Percentiles rank a stretch among this genome's conserved stretches.
Conservation (phyloP, 1,140 invertebrate genomes). For the Caenorhabditis brenneri region DNA sequence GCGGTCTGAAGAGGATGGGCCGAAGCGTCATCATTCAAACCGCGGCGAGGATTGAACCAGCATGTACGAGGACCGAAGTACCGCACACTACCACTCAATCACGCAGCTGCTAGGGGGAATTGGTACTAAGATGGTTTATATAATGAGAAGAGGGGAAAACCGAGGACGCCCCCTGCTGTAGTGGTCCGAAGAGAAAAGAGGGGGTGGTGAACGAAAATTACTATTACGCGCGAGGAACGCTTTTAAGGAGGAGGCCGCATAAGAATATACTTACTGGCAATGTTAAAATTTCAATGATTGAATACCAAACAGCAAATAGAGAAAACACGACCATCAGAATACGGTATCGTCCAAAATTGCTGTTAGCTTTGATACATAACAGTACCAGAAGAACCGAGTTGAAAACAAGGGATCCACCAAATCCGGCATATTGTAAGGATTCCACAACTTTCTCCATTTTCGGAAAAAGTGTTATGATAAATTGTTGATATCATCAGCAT, state of each 20-base stretch:
- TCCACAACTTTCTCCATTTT: neutral
- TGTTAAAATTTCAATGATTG: neutral
- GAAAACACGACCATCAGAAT: neutral
- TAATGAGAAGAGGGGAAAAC: too few relatives aligned
- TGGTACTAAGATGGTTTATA: too few relatives aligned
- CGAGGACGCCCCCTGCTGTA: neutral
- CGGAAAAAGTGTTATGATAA: neutral
- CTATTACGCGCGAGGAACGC: too few relatives aligned
- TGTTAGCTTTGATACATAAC: neutral
- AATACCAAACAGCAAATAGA: neutral
- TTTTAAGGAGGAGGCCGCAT: too few relatives aligned
- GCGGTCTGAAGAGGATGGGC: too few relatives aligned
- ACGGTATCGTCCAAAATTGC: neutral
- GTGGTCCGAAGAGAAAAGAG: neutral
- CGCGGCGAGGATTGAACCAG: neutral
- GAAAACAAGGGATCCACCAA: neutral
- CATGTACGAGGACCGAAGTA: neutral
- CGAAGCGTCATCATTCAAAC: neutral
- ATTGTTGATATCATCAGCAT: neutral
- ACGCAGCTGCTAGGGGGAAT: too few relatives aligned
- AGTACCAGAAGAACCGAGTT: neutral
- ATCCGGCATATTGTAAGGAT: neutral
- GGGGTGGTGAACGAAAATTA: neutral
- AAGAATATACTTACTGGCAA: neutral
- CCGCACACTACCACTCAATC: constrained; percentile 13